Evolutionary conservation across 2,888 invertebrate genomes (phyloP).

Genomic region (Corbicula japonica): DNA sequence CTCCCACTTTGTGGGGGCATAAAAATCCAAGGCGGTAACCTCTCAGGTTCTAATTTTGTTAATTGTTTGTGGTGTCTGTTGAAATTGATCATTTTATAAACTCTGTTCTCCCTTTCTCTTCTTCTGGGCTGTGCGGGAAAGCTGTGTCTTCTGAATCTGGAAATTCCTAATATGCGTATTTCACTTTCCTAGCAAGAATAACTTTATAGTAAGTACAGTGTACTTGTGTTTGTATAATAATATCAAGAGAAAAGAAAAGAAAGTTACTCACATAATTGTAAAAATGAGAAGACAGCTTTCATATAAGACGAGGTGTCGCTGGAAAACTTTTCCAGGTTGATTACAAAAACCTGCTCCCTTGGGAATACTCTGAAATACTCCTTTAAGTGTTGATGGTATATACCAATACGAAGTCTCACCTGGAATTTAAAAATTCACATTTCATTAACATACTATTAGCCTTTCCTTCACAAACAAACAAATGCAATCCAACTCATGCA

Average conservation of each 20-base stretch:
- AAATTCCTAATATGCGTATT: too few relatives aligned
- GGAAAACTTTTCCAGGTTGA: conserved; percentile 71
- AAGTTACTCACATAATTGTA: conserved; percentile 68
- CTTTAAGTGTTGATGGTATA: conserved; percentile 68
- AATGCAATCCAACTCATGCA: too few relatives aligned
- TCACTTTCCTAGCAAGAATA: too few relatives aligned
- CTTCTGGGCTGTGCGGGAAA: not conserved
- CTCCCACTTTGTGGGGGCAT: too few relatives aligned
- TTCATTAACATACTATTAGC: too few relatives aligned
- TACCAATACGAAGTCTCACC: conserved; percentile 69
- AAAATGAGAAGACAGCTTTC: conserved; percentile 59
- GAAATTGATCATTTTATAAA: too few relatives aligned
- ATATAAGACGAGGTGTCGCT: conserved; percentile 51
- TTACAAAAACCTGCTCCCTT: conserved; percentile 63
- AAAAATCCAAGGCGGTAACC: too few relatives aligned
- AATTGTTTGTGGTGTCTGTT: too few relatives aligned
- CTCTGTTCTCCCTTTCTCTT: not conserved
- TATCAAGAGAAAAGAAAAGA: not conserved
- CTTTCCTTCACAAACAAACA: too few relatives aligned
- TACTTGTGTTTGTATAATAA: not conserved
- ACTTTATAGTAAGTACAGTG: not conserved
- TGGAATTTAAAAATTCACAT: conserved; percentile 56
- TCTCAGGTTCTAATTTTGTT: too few relatives aligned
- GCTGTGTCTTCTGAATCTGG: too few relatives aligned
- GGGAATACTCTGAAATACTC: conserved; percentile 73